Evolutionary conservation across 2,797 vertebrate species (phyloP), one percentile per base, ranked within the genome.

Genomic region (Clarias fuscus): DNA sequence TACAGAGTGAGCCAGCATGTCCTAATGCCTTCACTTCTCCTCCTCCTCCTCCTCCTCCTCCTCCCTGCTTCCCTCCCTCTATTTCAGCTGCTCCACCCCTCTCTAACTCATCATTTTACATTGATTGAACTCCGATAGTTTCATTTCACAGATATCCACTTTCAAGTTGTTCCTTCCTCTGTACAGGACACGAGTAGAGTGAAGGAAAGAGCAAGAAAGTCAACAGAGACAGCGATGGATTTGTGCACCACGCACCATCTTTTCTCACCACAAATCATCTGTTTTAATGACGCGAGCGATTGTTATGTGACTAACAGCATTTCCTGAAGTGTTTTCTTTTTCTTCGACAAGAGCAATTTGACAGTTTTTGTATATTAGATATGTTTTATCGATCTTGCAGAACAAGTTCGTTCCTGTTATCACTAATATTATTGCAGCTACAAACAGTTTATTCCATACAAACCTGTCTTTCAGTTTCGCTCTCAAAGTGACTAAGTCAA

Each of bases 21-120:
- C 90, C 88, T 90, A 90, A 89, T 91, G 86, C 90, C 88, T 88
- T 84, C 89, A 53, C 79, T 82, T 82, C 82, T 76, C 76, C 86
- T 88, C 85, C 80, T 71, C 81, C 86, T 88, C 86, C 81, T 85
- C 64, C 81, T 48, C 48, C 48, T 48, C 61, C 68, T 30, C 30
- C 30, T 30, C 30, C 30, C 84, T 86, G 86, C 82, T 73, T 80
- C 87, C 86, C 87, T 84, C 83, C 65, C 77, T 80, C 70, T 24
- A 1, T 43, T 67, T 64, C 71, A 40, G 88, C 89, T 86, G 86
- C 88, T 89, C 87, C 90, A 86, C 79, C 62, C 72, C 72, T 88
- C 85, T 81, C 27, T 72, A 84, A 84, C 59, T 75, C 83, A 67
- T 84, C 72, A 58, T 65, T 37, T 84, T 70, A 73, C 33, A n/a